A percentile compares a stretch with the other conserved stretches of the same genome.
phyloP scores from a whole-genome alignment of 2,888 invertebrate genomes.

The Eristalis pertinax region DNA sequence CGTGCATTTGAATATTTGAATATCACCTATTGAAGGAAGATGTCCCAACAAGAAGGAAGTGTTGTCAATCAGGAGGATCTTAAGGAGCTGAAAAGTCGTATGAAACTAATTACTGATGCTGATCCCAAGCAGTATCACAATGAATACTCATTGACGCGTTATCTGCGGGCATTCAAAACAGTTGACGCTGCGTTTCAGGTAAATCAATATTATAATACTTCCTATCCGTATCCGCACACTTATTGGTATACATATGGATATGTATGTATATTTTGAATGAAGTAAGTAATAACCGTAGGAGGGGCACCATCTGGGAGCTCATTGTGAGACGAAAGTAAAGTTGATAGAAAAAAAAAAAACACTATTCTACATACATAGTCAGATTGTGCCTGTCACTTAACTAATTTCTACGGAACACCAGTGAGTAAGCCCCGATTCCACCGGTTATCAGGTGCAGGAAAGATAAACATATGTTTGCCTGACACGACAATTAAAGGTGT shows the following conservation, averaged over 20 bases:
- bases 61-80: constrained; percentile 85
- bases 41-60: constrained; percentile 79
- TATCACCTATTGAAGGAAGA: constrained; percentile 73
- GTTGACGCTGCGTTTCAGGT: constrained; percentile 90
- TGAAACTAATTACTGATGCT: constrained; percentile 88
- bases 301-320: constrained; percentile 29
- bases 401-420: neutral
- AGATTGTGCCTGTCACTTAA: neutral
- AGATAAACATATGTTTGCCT: constrained; percentile 56
- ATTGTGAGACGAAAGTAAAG: neutral
- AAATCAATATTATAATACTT: constrained; percentile 72
- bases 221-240: too few relatives aligned
- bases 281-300: constrained; percentile 20
- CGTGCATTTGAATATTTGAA: neutral
- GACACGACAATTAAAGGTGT: neutral
- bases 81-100: constrained; percentile 86
- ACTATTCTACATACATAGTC: constrained; percentile 18
- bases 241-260: neutral
- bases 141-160: constrained; percentile 87
- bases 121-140: constrained; percentile 89
- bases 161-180: constrained; percentile 88
- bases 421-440: neutral
- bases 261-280: neutral
- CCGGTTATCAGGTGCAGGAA: constrained; percentile 12
- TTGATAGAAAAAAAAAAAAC: constrained; percentile 1